Base-by-base conservation (phyloP, 2,113 vertebrate genomes). In the Ursus arctos region DNA sequence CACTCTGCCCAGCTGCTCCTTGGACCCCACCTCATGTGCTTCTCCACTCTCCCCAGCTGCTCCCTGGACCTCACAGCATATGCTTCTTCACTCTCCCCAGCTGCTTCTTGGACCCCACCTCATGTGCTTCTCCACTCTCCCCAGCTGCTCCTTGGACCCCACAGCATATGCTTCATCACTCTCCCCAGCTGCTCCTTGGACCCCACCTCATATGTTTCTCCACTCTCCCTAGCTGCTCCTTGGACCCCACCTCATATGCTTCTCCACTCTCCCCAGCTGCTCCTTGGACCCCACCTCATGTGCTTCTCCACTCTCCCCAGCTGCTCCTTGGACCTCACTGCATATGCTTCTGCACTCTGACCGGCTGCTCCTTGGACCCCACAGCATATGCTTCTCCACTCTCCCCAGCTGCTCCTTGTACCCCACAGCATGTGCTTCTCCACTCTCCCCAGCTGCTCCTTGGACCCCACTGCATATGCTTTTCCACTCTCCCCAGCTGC, bases 361-460 rank as follows among this genome's bases (percentile, higher is more conserved):
- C 14, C 28, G 12, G 72, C 31, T 63, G 72, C 13, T n/a, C 43
- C 43, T 43, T 43, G 53, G 3, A 55, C 53, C 4, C 15, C 53
- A 55, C 53, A 1, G 16, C 4, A 55, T 18, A 18, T 6, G 53
- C 43, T 26, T 24, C 63, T 76, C n/a, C 55, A 10, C 1, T 3
- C 0, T 10, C 13, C 12, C 0, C 43, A 4, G n/a, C 31, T 15
- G 2, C 10, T 59, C 57, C 57, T 59, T 61, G 22, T 1, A 11
- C 26, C 0, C 61, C 26, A 61, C 3, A 63, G 4, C 26, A 63
- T 12, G 15, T 13, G 14, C 61, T 65, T 65, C 61, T 14, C 61
- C 12, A 13, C 57, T 59, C 57, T 59, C 57, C 57, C 21, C 59
- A 22, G 57, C 57, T 61, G 22, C 59, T 61, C 47, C 19, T 14